Evolutionary conservation across 2,888 invertebrate species (phyloP), one percentile per base, ranked within the genome.

Genomic region (Alloscopus bannaensis): DNA sequence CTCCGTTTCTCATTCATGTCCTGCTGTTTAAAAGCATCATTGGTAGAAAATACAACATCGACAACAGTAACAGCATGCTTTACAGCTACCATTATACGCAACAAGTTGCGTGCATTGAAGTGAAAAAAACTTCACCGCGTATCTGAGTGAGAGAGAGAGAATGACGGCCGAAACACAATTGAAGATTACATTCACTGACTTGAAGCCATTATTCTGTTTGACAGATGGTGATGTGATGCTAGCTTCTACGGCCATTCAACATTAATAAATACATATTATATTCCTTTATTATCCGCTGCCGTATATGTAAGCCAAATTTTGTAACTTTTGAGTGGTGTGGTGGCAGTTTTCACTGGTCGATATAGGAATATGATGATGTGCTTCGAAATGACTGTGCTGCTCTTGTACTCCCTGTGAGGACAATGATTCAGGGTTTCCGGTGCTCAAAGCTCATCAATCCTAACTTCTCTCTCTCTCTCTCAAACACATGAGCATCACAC

Each of bases 351-450:
- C n/a, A n/a, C 18, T 50, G 55, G 11, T 22, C 3, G 13, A 36
- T 36, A 36, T 8, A 36, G 6, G 36, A 13, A 13, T 8, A 36
- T 36, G 36, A 36, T 36, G 16, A 55, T 36, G 36, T 36, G n/a
- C n/a, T n/a, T n/a, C 20, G 6, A 8, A 55, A 55, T 55, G 62
- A 62, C 22, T 62, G 24, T n/a, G 8, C 13, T 45, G 45, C 60
- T 47, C 60, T 59, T 26, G 29, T 59, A 29, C 66, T 66, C 66
- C 68, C 52, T 66, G 55, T 65, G 78, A 78, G 78, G 66, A 78
- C 78, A 71, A 78, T 78, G 78, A 78, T 78, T 78, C 78, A 78
- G 52, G 71, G 66, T 71, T 78, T 78, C 78, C 78, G 78, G 78
- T 78, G 50, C 59, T 50, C 69, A 71, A 22, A 71, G 29, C 78